A percentile compares a stretch with the other conserved stretches of the same genome.
Evolutionary conservation across 64 coral and sea anemone species (phyloP).

Genomic region (Pachyseris speciosa): DNA sequence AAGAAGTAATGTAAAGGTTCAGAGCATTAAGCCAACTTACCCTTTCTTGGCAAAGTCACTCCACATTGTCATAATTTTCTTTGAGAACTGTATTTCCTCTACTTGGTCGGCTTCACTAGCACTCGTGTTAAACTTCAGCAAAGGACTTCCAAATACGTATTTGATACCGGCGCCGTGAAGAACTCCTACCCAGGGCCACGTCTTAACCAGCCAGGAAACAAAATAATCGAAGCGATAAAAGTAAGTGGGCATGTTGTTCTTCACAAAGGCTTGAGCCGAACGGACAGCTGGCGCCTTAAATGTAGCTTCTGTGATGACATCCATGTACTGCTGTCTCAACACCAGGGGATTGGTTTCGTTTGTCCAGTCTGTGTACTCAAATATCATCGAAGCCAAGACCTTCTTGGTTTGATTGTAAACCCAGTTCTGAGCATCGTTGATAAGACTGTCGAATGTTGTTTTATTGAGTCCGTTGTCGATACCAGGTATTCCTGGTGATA

Average conservation of each 20-base stretch:
- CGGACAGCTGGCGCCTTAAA: constrained; percentile 19
- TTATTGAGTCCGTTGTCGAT: constrained; percentile 14
- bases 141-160: constrained; percentile 62
- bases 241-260: constrained; percentile 1
- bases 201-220: no score
- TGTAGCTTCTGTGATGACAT: constrained; percentile 23
- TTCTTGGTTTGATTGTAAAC: constrained; percentile 60
- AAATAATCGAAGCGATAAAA: constrained; percentile 59
- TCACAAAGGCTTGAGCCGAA: constrained; percentile 30
- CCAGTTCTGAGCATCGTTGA: constrained; percentile 15
- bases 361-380: constrained; percentile 83
- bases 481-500: neutral
- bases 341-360: constrained; percentile 64
- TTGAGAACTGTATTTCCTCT: constrained; percentile 57
- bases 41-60: constrained; percentile 26
- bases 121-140: neutral
- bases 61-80: constrained; percentile 2
- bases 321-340: constrained; percentile 31
- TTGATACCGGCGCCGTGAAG: constrained; percentile 41
- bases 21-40: no score
- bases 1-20: no score
- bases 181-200: constrained; percentile 56
- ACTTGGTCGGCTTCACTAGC: neutral
- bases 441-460: constrained; percentile 20
- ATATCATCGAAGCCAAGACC: constrained; percentile 57